These are phyloP conservation scores for Athalia cordata DNA, from an alignment of 2,888 invertebrate species.

Conservation along the genomic window DNA sequence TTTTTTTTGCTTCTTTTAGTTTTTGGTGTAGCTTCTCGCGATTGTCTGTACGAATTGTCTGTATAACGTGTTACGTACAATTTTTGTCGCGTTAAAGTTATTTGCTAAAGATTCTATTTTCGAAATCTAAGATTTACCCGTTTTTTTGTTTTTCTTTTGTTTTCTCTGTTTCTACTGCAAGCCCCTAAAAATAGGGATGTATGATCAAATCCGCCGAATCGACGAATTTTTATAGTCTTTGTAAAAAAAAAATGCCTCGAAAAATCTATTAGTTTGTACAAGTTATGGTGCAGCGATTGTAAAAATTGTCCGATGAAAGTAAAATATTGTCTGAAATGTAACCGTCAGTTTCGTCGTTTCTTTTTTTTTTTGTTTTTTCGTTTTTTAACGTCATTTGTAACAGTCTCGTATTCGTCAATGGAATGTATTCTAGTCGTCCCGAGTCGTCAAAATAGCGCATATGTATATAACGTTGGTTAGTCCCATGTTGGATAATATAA, in stretches of 20 bases:
- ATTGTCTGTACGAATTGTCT: neutral
- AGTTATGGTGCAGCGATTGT: no score
- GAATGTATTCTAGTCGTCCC: constrained; percentile 15
- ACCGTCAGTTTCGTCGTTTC: neutral
- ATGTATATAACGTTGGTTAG: neutral
- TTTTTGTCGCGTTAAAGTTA: no score
- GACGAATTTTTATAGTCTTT: no score
- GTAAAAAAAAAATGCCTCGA: constrained; percentile 11
- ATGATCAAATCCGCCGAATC: no score
- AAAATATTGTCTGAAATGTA: neutral
- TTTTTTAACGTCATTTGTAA: constrained; percentile 16
- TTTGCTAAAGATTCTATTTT: no score
- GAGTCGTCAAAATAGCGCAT: constrained; percentile 38
- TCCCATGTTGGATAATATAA: constrained; percentile 28
- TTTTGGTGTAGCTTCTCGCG: constrained; percentile 36
- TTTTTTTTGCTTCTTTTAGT: neutral
- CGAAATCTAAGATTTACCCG: neutral
- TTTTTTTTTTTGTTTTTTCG: neutral
- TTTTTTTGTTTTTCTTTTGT: neutral
- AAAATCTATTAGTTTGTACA: neutral
- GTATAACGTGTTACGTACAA: no score
- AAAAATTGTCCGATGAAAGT: no score
- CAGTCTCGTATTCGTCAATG: constrained; percentile 27
- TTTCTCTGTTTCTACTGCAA: neutral
- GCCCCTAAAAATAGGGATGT: constrained; percentile 3